These are phyloP conservation scores for Mionectes macconnelli DNA, from an alignment of 2,113 vertebrate genomes.

Conservation along the genomic window DNA sequence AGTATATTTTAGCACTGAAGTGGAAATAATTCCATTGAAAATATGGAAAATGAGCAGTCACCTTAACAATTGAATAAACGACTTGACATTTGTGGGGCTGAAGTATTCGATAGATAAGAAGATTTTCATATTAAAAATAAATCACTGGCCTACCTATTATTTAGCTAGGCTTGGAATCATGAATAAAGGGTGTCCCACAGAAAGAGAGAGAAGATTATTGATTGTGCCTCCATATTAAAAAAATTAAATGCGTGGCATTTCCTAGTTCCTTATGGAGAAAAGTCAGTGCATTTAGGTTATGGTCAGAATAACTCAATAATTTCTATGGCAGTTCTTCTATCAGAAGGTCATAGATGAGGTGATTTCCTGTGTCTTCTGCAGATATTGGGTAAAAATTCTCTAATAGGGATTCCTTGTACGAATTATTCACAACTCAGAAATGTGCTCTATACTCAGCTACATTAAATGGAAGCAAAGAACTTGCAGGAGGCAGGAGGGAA, in stretches of 20 bases:
- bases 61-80: constrained; percentile 80
- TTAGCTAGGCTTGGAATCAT: constrained; percentile 67
- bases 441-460: background rate
- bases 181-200: constrained; percentile 43
- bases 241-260: constrained; percentile 43
- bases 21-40: constrained; percentile 78
- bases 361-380: constrained; percentile 2
- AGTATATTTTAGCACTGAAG: constrained; percentile 80
- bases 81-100: constrained; percentile 80
- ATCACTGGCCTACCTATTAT: constrained; percentile 74
- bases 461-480: background rate
- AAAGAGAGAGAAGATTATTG: constrained; percentile 49
- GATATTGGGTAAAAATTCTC: background rate
- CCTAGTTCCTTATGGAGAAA: constrained; percentile 19
- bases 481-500: background rate
- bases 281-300: constrained; percentile 2
- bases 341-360: background rate
- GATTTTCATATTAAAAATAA: constrained; percentile 80
- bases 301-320: constrained; percentile 35
- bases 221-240: constrained; percentile 24
- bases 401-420: background rate
- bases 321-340: constrained; percentile 11
- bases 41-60: constrained; percentile 77
- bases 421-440: background rate
- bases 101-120: constrained; percentile 78